A percentile compares a stretch with the other conserved stretches of the same genome.
These are phyloP conservation scores for Takifugu bimaculatus DNA, from an alignment of 2,113 vertebrate species.

Conservation along the genomic window DNA sequence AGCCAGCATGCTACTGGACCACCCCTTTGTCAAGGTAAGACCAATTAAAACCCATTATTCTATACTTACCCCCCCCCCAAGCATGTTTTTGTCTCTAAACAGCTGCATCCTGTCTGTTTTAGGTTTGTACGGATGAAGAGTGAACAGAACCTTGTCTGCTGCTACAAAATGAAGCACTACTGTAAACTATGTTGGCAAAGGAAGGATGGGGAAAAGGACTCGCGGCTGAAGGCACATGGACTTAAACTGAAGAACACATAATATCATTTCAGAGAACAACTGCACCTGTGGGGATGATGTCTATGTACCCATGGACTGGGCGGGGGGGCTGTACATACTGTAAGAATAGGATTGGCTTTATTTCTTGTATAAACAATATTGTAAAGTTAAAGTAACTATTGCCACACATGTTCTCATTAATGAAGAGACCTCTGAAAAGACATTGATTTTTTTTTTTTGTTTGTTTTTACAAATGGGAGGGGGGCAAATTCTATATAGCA, in stretches of 20 bases:
- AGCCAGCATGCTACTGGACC: slow-evolving; percentile 94
- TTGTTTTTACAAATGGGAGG: slow-evolving; percentile 29
- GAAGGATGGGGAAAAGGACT: slow-evolving; percentile 51
- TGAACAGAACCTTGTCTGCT: slow-evolving; percentile 70
- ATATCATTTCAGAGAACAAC: slow-evolving; percentile 61
- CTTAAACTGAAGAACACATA: slow-evolving; percentile 68
- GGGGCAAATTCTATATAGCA: slow-evolving; percentile 60
- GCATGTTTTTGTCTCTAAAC: neutral
- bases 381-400: slow-evolving; percentile 75
- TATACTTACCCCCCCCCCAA: neutral
- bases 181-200: slow-evolving; percentile 85
- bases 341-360: slow-evolving; percentile 72
- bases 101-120: slow-evolving; percentile 28
- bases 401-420: slow-evolving; percentile 65
- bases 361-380: slow-evolving; percentile 80
- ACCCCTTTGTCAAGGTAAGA: slow-evolving; percentile 91
- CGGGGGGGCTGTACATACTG: slow-evolving; percentile 73
- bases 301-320: slow-evolving; percentile 49
- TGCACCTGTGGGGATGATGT: slow-evolving; percentile 56
- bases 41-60: neutral
- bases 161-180: slow-evolving; percentile 83
- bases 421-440: slow-evolving; percentile 59
- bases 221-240: slow-evolving; percentile 65
- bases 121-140: slow-evolving; percentile 99
- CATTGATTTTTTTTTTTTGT: slow-evolving; percentile 49